Percentiles rank a stretch among this genome's conserved stretches.
Conservation (phyloP, 2,113 vertebrate genomes). For the Mormyrus lacerda region DNA sequence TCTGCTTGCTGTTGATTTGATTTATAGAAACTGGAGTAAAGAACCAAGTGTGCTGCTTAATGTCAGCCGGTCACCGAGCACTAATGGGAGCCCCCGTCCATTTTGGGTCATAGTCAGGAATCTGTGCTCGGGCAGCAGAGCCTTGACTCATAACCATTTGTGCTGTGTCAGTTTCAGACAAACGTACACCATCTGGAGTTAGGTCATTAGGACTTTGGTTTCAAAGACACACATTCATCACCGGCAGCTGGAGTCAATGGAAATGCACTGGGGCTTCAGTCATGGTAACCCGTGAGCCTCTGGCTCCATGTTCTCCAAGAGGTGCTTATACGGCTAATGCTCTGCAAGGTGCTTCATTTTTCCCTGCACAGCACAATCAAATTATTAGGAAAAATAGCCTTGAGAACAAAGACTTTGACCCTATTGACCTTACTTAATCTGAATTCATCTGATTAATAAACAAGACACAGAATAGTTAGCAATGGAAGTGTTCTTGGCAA, state of each 20-base stretch:
- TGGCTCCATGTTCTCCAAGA: neutral
- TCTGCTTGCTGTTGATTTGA: constrained; percentile 5
- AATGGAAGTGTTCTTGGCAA: neutral
- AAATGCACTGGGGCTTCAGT: neutral
- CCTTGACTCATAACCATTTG: neutral
- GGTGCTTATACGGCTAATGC: neutral
- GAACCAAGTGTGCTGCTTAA: neutral
- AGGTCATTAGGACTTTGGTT: neutral
- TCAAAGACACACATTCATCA: constrained; percentile 6
- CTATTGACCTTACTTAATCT: neutral
- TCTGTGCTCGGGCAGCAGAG: neutral
- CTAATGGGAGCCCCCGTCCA: constrained; percentile 1
- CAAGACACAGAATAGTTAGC: neutral
- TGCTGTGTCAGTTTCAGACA: constrained; percentile 7
- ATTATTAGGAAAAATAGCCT: neutral
- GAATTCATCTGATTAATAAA: neutral
- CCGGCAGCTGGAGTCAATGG: neutral
- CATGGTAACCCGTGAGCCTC: neutral
- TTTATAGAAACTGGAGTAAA: neutral
- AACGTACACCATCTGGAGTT: neutral
- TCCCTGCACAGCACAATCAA: neutral
- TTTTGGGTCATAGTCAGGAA: neutral
- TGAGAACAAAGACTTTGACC: neutral
- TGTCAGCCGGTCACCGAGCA: neutral
- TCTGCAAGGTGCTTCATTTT: neutral